Conservation (phyloP, 2,888 invertebrate genomes). For the Epicampocera succincta region DNA sequence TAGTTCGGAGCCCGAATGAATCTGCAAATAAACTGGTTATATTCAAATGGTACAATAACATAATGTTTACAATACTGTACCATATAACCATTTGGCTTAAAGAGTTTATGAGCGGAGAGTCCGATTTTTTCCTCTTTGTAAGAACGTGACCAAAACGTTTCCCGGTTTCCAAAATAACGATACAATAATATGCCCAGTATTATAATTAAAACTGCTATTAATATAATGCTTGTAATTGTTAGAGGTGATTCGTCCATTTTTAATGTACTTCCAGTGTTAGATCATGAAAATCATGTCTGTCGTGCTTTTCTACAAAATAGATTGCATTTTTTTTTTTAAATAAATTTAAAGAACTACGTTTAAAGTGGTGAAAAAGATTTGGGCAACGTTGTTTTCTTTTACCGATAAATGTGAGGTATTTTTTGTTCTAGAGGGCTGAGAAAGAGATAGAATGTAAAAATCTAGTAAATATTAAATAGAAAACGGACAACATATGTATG, state of each 20-base stretch:
- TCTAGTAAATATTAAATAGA: too few species aligned
- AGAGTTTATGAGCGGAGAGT: constrained; percentile 82
- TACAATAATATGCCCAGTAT: constrained; percentile 79
- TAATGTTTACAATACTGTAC: constrained; percentile 81
- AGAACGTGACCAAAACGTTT: constrained; percentile 80
- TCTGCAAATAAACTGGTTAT: constrained; percentile 78
- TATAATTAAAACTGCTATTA: constrained; percentile 77
- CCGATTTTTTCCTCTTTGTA: constrained; percentile 82
- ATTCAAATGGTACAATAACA: too few species aligned
- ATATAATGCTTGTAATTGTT: constrained; percentile 77
- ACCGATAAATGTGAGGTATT: too few species aligned
- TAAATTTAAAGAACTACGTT: too few species aligned
- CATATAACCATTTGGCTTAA: constrained; percentile 86
- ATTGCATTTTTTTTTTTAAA: background rate
- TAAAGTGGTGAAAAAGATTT: too few species aligned
- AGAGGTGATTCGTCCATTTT: constrained; percentile 68
- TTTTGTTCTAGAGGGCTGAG: too few species aligned
- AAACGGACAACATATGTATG: too few species aligned
- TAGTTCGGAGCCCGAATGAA: constrained; percentile 86
- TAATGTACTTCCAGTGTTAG: constrained; percentile 49
- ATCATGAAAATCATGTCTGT: constrained; percentile 61
- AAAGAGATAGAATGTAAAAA: too few species aligned
- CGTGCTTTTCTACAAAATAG: constrained; percentile 40
- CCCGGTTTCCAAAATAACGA: constrained; percentile 79
- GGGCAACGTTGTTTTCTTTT: too few species aligned